Evolutionary conservation across 1,140 invertebrate genomes (phyloP).

Genomic region (Wiebesia pumilae): DNA sequence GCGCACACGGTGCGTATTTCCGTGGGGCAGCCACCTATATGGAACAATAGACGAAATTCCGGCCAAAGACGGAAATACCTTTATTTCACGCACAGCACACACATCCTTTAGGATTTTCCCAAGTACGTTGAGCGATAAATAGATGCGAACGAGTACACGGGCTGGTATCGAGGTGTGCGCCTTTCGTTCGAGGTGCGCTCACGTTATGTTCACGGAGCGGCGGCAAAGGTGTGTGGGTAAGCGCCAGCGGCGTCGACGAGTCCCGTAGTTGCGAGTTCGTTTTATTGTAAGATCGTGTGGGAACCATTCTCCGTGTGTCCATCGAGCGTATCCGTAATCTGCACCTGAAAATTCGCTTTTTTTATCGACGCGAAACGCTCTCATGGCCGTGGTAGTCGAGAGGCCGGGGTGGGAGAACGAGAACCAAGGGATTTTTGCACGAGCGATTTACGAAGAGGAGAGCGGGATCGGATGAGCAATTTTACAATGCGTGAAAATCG

Average conservation of each 20-base stretch:
- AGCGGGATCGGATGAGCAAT: background rate
- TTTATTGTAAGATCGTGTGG: conserved; percentile 44
- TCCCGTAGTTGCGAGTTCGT: background rate
- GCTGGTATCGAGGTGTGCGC: background rate
- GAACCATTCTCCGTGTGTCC: conserved; percentile 45
- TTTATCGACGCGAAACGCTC: conserved; percentile 33
- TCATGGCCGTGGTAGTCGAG: background rate
- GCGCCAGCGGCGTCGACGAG: background rate
- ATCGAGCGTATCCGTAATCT: conserved; percentile 39
- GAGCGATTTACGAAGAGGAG: background rate
- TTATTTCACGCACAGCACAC: conserved; percentile 45
- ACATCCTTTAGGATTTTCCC: conserved; percentile 53
- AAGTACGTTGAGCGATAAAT: conserved; percentile 43
- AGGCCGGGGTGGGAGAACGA: background rate
- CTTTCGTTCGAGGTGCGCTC: background rate
- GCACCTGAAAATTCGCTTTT: conserved; percentile 43
- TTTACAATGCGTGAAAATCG: background rate
- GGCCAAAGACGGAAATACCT: conserved; percentile 46
- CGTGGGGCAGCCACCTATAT: conserved; percentile 17
- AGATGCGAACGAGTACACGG: background rate
- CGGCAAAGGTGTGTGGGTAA: background rate
- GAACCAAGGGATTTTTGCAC: background rate
- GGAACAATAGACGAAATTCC: conserved; percentile 54
- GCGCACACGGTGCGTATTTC: conserved; percentile 48
- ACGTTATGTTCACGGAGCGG: background rate